Evolutionary conservation across 2,113 vertebrate species (phyloP).

Genomic region (Perca flavescens): DNA sequence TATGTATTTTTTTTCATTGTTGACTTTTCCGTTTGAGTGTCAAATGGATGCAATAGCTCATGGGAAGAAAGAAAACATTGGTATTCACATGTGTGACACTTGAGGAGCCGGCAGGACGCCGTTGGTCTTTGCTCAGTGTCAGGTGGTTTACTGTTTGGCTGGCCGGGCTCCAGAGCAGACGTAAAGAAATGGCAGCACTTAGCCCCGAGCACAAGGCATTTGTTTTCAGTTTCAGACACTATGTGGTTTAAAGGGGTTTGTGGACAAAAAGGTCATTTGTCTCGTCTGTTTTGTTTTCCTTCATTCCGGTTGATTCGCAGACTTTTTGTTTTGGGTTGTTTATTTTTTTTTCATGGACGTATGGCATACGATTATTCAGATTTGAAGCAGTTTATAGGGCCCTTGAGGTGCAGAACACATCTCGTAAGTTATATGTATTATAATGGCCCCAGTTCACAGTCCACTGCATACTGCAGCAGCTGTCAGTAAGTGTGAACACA

Average conservation of each 20-base stretch:
- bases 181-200: slow-evolving; percentile 68
- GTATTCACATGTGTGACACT: slow-evolving; percentile 60
- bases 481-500: background rate
- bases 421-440: background rate
- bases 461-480: background rate
- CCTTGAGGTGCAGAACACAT: background rate
- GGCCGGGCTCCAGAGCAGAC: background rate
- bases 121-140: slow-evolving; percentile 55
- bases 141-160: slow-evolving; percentile 52
- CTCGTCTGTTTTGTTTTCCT: slow-evolving; percentile 33
- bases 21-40: slow-evolving; percentile 54
- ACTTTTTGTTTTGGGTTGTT: slow-evolving; percentile 29
- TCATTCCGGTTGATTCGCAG: slow-evolving; percentile 4
- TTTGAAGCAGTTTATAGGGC: slow-evolving; percentile 2
- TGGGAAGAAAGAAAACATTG: slow-evolving; percentile 57
- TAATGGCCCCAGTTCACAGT: slow-evolving; percentile 10
- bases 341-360: background rate
- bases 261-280: slow-evolving; percentile 50
- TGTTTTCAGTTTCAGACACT: slow-evolving; percentile 57
- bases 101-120: slow-evolving; percentile 33
- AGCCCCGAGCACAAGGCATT: slow-evolving; percentile 44
- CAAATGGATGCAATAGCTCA: slow-evolving; percentile 51
- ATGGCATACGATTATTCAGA: slow-evolving; percentile 14
- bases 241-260: slow-evolving; percentile 56
- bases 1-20: slow-evolving; percentile 47